Percentiles rank a stretch among this genome's conserved stretches.
Evolutionary conservation across 2,888 invertebrate genomes (phyloP).

Genomic region (Tinea pellionella): DNA sequence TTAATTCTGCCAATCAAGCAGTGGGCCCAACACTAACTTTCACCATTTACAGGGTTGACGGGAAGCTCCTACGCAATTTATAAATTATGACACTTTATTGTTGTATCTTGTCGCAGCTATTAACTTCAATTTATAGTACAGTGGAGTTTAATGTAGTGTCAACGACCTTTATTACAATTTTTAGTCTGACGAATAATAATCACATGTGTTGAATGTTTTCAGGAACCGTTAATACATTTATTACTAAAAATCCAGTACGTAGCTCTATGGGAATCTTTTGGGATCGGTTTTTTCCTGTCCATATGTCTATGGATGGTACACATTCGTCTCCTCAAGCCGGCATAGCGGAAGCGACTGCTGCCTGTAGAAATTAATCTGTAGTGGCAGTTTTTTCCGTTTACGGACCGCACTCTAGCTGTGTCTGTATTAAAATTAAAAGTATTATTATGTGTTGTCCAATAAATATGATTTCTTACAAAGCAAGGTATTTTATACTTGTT

Average conservation of each 20-base stretch:
- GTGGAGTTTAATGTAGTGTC: not conserved
- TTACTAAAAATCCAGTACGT: not conserved
- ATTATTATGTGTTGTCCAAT: no score
- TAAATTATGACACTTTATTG: slow-evolving; percentile 12
- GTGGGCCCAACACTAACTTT: slow-evolving; percentile 15
- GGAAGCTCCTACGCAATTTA: slow-evolving; percentile 4
- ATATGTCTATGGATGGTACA: no score
- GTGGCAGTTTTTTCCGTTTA: no score
- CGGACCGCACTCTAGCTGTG: no score
- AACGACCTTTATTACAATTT: not conserved
- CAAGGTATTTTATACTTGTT: slow-evolving; percentile 2
- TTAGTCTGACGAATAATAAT: not conserved
- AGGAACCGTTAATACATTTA: not conserved
- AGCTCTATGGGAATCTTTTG: no score
- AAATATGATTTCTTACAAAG: not conserved
- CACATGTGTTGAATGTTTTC: not conserved
- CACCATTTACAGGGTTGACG: slow-evolving; percentile 12
- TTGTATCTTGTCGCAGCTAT: slow-evolving; percentile 2
- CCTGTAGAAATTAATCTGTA: no score
- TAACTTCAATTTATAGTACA: slow-evolving; percentile 4
- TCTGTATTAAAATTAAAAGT: no score
- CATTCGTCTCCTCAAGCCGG: no score
- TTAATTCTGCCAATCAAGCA: slow-evolving; percentile 17
- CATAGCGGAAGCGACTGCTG: no score
- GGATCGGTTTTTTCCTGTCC: no score